Evolutionary conservation across 2,113 vertebrate species (phyloP).

Genomic region (Hepsetus odoe): DNA sequence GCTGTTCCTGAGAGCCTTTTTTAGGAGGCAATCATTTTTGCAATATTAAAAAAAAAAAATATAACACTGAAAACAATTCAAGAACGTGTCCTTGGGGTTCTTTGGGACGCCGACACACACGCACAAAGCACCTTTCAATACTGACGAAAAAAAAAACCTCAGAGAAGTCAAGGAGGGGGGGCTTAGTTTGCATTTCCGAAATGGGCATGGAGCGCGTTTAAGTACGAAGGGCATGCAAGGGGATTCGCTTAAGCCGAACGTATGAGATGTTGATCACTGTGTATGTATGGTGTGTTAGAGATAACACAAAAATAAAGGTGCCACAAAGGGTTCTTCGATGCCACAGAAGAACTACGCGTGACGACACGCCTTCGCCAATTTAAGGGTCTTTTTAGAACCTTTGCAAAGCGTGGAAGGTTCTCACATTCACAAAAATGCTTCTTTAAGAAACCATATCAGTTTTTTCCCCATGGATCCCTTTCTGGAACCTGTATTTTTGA

Average conservation of each 20-base stretch:
- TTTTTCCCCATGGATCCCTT: too few species aligned
- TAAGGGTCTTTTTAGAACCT: too few species aligned
- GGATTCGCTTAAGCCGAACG: slow-evolving; percentile 43
- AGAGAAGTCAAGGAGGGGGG: slow-evolving; percentile 53
- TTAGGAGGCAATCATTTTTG: background rate
- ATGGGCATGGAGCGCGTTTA: slow-evolving; percentile 51
- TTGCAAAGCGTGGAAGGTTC: too few species aligned
- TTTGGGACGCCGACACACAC: slow-evolving; percentile 44
- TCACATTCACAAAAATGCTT: too few species aligned
- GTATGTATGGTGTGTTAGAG: slow-evolving; percentile 45
- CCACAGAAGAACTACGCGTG: too few species aligned
- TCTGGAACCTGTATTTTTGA: too few species aligned
- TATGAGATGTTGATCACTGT: slow-evolving; percentile 35
- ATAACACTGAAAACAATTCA: slow-evolving; percentile 56
- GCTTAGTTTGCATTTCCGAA: slow-evolving; percentile 71
- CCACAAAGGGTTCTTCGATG: too few species aligned
- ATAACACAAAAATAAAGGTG: too few species aligned
- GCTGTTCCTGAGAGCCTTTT: background rate
- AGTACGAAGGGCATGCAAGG: slow-evolving; percentile 66
- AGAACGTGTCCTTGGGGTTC: slow-evolving; percentile 47
- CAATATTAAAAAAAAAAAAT: slow-evolving; percentile 18
- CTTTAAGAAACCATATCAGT: too few species aligned
- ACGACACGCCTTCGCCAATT: too few species aligned
- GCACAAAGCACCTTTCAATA: slow-evolving; percentile 65
- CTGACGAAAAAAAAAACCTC: slow-evolving; percentile 60